These are phyloP conservation scores for Acomys russatus DNA, from an alignment of 2,797 vertebrate species.

Conservation along the genomic window DNA sequence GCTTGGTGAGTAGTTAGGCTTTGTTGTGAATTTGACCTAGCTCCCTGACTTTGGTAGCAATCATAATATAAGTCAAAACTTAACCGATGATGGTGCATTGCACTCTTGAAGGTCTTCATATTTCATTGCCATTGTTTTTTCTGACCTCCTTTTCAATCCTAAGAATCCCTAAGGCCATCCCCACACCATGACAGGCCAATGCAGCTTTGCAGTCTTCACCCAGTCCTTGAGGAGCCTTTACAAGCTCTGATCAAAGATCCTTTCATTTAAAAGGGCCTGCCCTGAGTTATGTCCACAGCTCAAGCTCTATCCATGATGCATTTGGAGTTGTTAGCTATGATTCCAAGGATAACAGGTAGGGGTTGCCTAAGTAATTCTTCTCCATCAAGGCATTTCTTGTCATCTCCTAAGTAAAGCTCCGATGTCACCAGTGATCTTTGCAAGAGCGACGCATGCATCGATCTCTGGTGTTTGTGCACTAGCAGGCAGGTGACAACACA, in stretches of 20 bases:
- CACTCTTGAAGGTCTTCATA: neutral
- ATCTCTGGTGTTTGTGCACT: constrained; percentile 66
- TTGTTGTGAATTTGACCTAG: neutral
- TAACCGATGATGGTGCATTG: neutral
- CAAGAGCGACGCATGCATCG: constrained; percentile 16
- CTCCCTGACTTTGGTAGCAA: neutral
- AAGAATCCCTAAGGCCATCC: neutral
- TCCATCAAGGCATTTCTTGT: constrained; percentile 58
- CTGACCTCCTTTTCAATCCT: constrained; percentile 41
- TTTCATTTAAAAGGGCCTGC: constrained; percentile 20
- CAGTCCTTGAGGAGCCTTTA: constrained; percentile 25
- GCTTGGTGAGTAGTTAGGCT: neutral
- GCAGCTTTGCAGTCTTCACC: neutral
- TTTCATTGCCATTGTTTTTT: neutral
- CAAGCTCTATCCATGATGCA: constrained; percentile 13
- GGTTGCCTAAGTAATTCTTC: constrained; percentile 65
- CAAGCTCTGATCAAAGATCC: neutral
- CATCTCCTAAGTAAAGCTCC: constrained; percentile 58
- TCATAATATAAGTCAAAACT: neutral
- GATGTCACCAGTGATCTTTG: constrained; percentile 62
- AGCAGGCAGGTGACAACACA: constrained; percentile 51
- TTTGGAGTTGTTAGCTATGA: constrained; percentile 65
- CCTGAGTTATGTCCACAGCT: constrained; percentile 24
- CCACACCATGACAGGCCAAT: neutral
- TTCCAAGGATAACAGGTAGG: constrained; percentile 53